These are phyloP conservation scores for Patella depressa DNA, from an alignment of 2,888 invertebrate genomes.

Conservation along the genomic window DNA sequence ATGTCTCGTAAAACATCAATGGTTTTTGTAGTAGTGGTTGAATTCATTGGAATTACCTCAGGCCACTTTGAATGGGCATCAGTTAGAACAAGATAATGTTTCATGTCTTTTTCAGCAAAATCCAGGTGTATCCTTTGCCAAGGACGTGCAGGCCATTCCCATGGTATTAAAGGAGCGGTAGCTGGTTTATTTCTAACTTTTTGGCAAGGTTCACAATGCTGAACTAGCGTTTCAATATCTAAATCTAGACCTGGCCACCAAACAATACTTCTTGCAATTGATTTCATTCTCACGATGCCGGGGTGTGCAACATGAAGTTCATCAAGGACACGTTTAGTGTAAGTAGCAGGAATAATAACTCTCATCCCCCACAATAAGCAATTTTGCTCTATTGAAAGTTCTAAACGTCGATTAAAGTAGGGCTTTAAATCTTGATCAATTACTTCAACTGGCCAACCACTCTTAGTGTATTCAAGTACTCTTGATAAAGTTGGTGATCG, in stretches of 20 bases:
- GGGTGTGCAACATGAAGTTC: conserved; percentile 53
- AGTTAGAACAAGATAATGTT: conserved; percentile 62
- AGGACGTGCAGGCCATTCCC: too few species aligned
- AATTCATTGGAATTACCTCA: conserved; percentile 53
- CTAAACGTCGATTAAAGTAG: conserved; percentile 27
- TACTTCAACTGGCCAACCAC: conserved; percentile 26
- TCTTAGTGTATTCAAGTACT: conserved; percentile 29
- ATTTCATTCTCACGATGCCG: conserved; percentile 55
- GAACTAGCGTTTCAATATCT: conserved; percentile 30
- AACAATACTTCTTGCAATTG: conserved; percentile 49
- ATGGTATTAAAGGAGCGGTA: too few species aligned
- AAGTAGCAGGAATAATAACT: conserved; percentile 37
- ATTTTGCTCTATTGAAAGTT: conserved; percentile 43
- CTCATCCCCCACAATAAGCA: conserved; percentile 44
- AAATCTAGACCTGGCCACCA: conserved; percentile 52
- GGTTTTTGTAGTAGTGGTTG: conserved; percentile 34
- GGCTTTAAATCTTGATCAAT: conserved; percentile 14
- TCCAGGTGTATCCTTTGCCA: too few species aligned
- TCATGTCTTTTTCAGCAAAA: conserved; percentile 65
- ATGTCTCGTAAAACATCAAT: conserved; percentile 39
- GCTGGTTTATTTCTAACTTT: too few species aligned
- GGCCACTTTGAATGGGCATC: conserved; percentile 71
- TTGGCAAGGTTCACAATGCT: too few species aligned
- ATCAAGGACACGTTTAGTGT: conserved; percentile 33
- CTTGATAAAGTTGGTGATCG: conserved; percentile 27